These are phyloP conservation scores for Eupithecia centaureata DNA, from an alignment of 2,888 invertebrate species.

Conservation along the genomic window DNA sequence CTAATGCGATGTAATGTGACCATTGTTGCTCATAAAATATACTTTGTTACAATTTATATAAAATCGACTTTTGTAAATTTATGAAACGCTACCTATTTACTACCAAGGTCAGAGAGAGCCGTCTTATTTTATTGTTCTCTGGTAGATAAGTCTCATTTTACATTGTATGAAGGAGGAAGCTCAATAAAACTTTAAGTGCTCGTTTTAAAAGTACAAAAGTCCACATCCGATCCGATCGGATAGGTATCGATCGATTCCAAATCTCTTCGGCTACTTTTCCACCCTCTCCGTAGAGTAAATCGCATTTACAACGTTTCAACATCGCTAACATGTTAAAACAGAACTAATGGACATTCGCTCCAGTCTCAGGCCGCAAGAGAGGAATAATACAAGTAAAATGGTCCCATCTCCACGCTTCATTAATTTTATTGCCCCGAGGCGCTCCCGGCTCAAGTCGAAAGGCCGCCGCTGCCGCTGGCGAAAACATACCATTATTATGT, in stretches of 20 bases:
- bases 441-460: slow-evolving; percentile 72
- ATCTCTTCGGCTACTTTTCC: slow-evolving; percentile 78
- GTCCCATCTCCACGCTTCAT: slow-evolving; percentile 84
- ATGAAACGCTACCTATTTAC: neutral
- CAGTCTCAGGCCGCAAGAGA: slow-evolving; percentile 83
- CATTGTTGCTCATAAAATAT: slow-evolving; percentile 57
- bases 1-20: slow-evolving; percentile 72
- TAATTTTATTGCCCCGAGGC: slow-evolving; percentile 83
- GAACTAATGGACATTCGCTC: slow-evolving; percentile 84
- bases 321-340: slow-evolving; percentile 85
- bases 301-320: slow-evolving; percentile 84
- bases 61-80: neutral
- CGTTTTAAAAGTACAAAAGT: slow-evolving; percentile 54
- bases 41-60: slow-evolving; percentile 7
- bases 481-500: slow-evolving; percentile 80
- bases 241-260: slow-evolving; percentile 69
- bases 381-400: slow-evolving; percentile 85
- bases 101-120: neutral
- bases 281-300: slow-evolving; percentile 81
- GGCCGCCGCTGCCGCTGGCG: slow-evolving; percentile 65
- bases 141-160: neutral
- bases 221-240: slow-evolving; percentile 65
- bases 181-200: slow-evolving; percentile 33
- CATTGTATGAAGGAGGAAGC: slow-evolving; percentile 6
- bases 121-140: neutral